Evolutionary conservation across 2,888 invertebrate species (phyloP), one percentile per base, ranked within the genome.

Genomic region (Philaethria dido): DNA sequence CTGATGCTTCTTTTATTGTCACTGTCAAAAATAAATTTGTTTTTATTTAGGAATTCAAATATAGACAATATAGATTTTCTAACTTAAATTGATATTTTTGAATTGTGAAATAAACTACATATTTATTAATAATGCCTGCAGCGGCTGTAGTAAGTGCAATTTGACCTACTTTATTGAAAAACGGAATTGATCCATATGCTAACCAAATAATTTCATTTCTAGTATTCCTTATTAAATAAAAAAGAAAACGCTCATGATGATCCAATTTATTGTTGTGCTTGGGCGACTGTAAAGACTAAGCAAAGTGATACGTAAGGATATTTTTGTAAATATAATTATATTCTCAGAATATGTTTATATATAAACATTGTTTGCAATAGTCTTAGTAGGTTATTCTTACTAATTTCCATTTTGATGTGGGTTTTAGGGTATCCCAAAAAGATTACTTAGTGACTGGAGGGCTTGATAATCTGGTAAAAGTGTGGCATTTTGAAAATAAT

Each of bases 181-280:
- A n/a, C 2, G 13, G 13, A 6, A 11, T 16, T 29, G 33, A 52
- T 29, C 29, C 29, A 33, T 33, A 52, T 18, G 29, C 11, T 52
- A 52, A 29, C 6, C 29, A 47, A 44, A 50, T 20, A 50, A 54
- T 62, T 44, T 62, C 63, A 25, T 63, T 93, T 92, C 44, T 82
- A 95, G 96, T 95, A 94, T 89, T 95, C 96, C 0, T 81, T 97
- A 70, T 81, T 95, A 59, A 90, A 94, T 68, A 96, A 96, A 89
- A 95, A 95, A 80, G 97, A 97, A 83, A 94, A 94, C 83, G 98
- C 98, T 3, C 99, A 99, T 79, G 97, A 97, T 52, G 98, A 98
- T 81, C 95, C 97, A 69, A 97, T 99, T 77, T 99, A 98, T 96
- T 95, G 96, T 69, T 98, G 98, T 89, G 95, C 96, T 1, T 99